Evolutionary conservation across 2,797 vertebrate species (phyloP).

Genomic region (Rhinogobio ventralis): DNA sequence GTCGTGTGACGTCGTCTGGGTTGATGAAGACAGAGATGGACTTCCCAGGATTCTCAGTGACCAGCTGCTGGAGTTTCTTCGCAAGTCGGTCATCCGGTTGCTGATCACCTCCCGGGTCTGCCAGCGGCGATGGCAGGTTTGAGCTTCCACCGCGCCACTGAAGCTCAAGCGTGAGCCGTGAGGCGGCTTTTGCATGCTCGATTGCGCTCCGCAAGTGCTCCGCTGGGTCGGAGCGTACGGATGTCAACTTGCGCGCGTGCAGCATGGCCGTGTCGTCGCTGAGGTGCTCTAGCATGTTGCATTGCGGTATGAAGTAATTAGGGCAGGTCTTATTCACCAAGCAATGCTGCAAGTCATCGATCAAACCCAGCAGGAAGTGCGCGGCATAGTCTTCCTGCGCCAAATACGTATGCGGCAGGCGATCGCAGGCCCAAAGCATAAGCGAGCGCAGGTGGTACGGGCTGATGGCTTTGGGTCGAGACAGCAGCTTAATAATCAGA

Average conservation of each 20-base stretch:
- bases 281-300: conserved; percentile 97
- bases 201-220: conserved; percentile 95
- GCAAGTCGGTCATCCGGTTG: conserved; percentile 93
- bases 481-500: conserved; percentile 91
- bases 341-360: conserved; percentile 95
- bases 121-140: conserved; percentile 87
- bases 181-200: conserved; percentile 92
- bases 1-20: conserved; percentile 94
- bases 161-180: conserved; percentile 86
- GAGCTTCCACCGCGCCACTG: conserved; percentile 86
- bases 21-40: conserved; percentile 99
- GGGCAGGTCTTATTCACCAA: conserved; percentile 95
- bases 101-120: conserved; percentile 80
- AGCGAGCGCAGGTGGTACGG: conserved; percentile 95
- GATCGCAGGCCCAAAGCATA: conserved; percentile 98
- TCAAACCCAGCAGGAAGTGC: conserved; percentile 93
- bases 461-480: conserved; percentile 92
- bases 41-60: conserved; percentile 96
- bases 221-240: conserved; percentile 89
- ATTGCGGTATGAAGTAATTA: conserved; percentile 98
- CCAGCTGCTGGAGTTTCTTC: conserved; percentile 97
- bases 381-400: conserved; percentile 90
- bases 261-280: conserved; percentile 90
- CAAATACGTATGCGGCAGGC: conserved; percentile 89
- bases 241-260: conserved; percentile 90